Conservation (phyloP, 2,888 invertebrate genomes). For the Aphidoletes aphidimyza region DNA sequence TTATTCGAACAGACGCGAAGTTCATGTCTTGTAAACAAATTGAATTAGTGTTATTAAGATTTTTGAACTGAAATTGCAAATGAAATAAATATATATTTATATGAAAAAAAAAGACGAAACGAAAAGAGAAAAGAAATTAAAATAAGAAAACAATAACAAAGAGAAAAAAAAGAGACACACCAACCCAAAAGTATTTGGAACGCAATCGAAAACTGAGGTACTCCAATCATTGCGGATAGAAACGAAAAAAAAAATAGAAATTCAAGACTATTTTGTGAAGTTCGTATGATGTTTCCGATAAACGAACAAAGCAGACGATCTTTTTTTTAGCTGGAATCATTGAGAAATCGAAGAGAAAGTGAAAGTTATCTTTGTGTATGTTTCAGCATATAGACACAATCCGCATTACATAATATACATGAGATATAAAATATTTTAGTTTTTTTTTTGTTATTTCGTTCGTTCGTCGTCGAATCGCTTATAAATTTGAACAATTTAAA, state of each 20-base stretch:
- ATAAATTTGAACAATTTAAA: neutral
- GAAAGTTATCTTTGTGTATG: constrained; percentile 49
- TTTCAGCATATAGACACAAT: constrained; percentile 25
- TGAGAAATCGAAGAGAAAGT: constrained; percentile 52
- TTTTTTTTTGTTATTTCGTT: neutral
- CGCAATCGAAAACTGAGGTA: too few relatives aligned
- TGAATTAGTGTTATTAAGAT: neutral
- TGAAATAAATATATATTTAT: neutral
- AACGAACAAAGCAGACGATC: constrained; percentile 1
- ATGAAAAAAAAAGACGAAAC: neutral
- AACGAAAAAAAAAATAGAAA: constrained; percentile 36
- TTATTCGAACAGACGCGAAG: neutral
- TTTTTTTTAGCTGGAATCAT: constrained; percentile 20
- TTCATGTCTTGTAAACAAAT: constrained; percentile 15
- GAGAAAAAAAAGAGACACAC: neutral
- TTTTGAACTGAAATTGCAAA: neutral
- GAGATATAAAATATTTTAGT: constrained; percentile 16
- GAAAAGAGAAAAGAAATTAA: neutral
- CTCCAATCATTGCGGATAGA: neutral
- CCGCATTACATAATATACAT: constrained; percentile 52
- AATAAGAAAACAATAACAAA: neutral
- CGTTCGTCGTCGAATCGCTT: neutral
- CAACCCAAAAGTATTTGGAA: too few relatives aligned
- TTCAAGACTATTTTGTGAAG: constrained; percentile 14
- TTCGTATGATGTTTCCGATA: constrained; percentile 42